A percentile compares a stretch with the other conserved stretches of the same genome.
phyloP scores from a whole-genome alignment of 2,113 vertebrate species.

The Menidia beryllina region DNA sequence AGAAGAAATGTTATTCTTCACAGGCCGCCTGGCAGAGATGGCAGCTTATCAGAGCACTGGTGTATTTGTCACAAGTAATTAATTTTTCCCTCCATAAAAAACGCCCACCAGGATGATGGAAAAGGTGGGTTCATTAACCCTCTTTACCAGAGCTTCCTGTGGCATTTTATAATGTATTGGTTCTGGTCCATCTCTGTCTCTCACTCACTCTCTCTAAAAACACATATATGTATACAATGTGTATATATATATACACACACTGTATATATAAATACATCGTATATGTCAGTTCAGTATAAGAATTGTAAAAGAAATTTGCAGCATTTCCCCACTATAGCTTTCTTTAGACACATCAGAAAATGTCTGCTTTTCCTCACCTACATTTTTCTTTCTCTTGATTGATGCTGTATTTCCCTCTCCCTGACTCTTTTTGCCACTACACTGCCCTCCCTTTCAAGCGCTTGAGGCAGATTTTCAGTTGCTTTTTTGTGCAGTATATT shows the following conservation, averaged over 20 bases:
- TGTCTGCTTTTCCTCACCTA: background rate
- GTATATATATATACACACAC: slow-evolving; percentile 39
- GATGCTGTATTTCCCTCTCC: background rate
- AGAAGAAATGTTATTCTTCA: slow-evolving; percentile 81
- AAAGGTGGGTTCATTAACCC: slow-evolving; percentile 82
- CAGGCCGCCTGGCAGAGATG: slow-evolving; percentile 72
- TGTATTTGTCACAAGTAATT: slow-evolving; percentile 83
- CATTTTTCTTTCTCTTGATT: background rate
- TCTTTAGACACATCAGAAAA: slow-evolving; percentile 28
- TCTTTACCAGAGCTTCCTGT: slow-evolving; percentile 66
- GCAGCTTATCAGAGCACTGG: slow-evolving; percentile 62
- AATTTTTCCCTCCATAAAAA: slow-evolving; percentile 76
- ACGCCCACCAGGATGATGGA: slow-evolving; percentile 71
- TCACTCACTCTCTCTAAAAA: slow-evolving; percentile 30
- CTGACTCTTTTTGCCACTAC: slow-evolving; percentile 14
- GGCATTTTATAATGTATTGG: slow-evolving; percentile 70
- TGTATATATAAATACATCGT: slow-evolving; percentile 48
- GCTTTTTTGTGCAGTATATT: slow-evolving; percentile 64
- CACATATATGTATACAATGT: slow-evolving; percentile 19
- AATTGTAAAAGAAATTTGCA: slow-evolving; percentile 29
- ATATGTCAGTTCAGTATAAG: slow-evolving; percentile 28
- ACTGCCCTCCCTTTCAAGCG: background rate
- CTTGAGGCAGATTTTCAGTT: slow-evolving; percentile 31
- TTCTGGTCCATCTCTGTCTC: slow-evolving; percentile 54
- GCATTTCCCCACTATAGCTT: slow-evolving; percentile 28